Conservation (phyloP, 2,113 vertebrate species). For the Hystrix cristata region DNA sequence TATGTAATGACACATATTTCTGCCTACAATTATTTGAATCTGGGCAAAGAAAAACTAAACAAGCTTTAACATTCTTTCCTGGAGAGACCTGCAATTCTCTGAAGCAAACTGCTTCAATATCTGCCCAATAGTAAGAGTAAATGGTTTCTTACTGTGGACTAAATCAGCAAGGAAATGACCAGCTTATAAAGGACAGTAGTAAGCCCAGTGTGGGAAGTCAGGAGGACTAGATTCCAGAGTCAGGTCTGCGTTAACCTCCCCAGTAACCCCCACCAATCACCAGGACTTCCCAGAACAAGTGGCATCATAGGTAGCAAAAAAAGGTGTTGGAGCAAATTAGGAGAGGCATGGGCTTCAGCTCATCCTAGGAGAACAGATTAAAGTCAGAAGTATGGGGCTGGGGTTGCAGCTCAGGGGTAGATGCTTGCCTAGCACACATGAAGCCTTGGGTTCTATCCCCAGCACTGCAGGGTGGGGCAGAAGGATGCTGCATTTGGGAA, state of each 20-base stretch:
- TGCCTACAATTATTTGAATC: background rate
- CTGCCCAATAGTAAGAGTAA: background rate
- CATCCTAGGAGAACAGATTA: background rate
- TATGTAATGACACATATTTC: background rate
- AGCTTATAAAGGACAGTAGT: background rate
- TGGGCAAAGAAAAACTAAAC: conserved; percentile 25
- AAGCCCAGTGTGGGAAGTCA: background rate
- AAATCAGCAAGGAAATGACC: background rate
- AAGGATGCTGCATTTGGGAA: background rate
- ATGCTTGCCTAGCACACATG: background rate
- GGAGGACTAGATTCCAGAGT: background rate
- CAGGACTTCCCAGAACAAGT: background rate
- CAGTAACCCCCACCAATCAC: background rate
- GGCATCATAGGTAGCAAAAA: background rate
- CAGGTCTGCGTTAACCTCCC: background rate
- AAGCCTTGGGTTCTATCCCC: background rate
- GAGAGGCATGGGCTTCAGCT: background rate
- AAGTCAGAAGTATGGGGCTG: background rate
- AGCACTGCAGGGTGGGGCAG: background rate
- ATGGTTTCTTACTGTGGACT: background rate
- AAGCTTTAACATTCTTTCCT: conserved; percentile 42
- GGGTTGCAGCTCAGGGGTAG: background rate
- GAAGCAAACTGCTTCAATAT: conserved; percentile 11
- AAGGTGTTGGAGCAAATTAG: background rate
- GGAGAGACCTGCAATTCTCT: background rate